Evolutionary conservation across 2,888 invertebrate species (phyloP).

Genomic region (Griposia aprilina): DNA sequence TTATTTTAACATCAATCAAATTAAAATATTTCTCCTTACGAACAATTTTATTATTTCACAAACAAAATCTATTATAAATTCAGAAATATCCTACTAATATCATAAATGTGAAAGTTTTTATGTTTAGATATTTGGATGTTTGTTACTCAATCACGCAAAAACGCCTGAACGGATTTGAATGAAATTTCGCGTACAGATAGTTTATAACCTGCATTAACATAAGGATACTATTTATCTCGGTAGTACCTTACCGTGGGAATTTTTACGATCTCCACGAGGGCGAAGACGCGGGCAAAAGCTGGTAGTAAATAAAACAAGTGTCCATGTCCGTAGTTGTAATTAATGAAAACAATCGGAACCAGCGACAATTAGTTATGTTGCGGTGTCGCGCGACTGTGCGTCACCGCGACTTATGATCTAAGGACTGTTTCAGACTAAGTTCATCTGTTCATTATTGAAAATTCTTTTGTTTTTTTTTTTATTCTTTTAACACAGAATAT

Average conservation of each 20-base stretch:
- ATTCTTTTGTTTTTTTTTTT: background rate
- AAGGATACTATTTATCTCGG: too few relatives aligned
- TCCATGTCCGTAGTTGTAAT: conserved; percentile 47
- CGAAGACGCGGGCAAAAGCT: too few relatives aligned
- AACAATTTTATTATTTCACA: conserved; percentile 31
- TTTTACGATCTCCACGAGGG: too few relatives aligned
- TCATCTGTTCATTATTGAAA: conserved; percentile 13
- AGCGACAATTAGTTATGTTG: conserved; percentile 53
- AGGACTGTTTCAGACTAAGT: background rate
- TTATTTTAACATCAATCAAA: conserved; percentile 28
- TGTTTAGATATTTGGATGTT: too few relatives aligned
- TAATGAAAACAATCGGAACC: conserved; percentile 59
- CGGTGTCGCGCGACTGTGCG: conserved; percentile 33
- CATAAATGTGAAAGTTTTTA: too few relatives aligned
- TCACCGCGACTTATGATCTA: conserved; percentile 36
- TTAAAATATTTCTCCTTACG: conserved; percentile 31
- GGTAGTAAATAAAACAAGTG: conserved; percentile 50
- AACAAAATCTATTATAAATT: conserved; percentile 59
- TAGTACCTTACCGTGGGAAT: too few relatives aligned
- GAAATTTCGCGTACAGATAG: too few relatives aligned
- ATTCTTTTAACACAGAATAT: background rate
- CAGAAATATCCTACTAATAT: conserved; percentile 30
- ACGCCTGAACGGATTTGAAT: too few relatives aligned
- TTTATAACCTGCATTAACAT: too few relatives aligned
- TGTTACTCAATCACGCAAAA: too few relatives aligned